Evolutionary conservation across 2,888 invertebrate genomes (phyloP).

Genomic region (Heliconius cydno): DNA sequence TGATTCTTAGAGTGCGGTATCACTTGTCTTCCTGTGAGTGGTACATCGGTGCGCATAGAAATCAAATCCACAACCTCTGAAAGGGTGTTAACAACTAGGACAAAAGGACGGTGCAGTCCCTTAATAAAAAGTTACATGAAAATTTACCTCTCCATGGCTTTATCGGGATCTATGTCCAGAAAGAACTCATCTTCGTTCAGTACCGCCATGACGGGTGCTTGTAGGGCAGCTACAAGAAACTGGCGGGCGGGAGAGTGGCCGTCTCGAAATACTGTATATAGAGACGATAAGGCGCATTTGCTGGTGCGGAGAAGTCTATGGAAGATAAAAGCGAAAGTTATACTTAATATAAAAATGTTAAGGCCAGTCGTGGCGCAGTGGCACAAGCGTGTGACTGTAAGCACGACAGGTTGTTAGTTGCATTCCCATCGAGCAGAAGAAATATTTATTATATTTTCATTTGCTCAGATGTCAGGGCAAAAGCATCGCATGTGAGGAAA

Average conservation of each 20-base stretch:
- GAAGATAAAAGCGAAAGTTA: neutral
- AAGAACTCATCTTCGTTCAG: conserved; percentile 95
- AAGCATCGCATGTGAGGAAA: neutral
- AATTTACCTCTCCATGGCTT: conserved; percentile 85
- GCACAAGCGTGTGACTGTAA: too few species aligned
- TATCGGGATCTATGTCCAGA: conserved; percentile 95
- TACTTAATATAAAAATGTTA: too few species aligned
- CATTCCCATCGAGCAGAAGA: too few species aligned
- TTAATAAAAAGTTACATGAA: neutral
- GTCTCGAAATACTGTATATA: conserved; percentile 95
- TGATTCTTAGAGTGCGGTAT: neutral
- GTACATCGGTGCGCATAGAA: neutral
- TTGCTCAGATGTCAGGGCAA: too few species aligned
- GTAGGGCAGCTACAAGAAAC: conserved; percentile 95
- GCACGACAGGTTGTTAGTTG: too few species aligned
- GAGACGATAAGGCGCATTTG: conserved; percentile 92
- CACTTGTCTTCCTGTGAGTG: neutral
- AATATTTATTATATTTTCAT: too few species aligned
- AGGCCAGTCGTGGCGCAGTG: too few species aligned
- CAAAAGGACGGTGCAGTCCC: neutral
- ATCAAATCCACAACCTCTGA: neutral
- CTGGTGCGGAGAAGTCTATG: conserved; percentile 90
- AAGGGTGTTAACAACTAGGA: neutral
- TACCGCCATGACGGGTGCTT: conserved; percentile 95
- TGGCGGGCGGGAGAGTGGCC: conserved; percentile 95